Base-by-base conservation (phyloP, 2,888 invertebrate genomes). In the Synergus umbraculus region DNA sequence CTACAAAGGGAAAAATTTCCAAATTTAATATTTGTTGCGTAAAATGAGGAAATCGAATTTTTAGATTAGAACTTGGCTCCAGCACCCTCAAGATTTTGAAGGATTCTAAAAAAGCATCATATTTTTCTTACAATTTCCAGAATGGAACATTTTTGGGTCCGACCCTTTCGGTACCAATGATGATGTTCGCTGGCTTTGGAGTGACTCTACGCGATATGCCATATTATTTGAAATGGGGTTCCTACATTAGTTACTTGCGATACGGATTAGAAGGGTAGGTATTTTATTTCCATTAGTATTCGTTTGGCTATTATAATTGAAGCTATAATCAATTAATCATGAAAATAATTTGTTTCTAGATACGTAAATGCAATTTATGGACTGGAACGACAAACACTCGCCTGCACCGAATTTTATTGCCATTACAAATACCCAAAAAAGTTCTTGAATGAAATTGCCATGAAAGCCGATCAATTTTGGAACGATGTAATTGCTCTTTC, bases 171-270 rank as follows among this genome's bases (percentile, higher is more conserved):
- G 98, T 98, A 46, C 98, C 98, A 0, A 96, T 98, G 94, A 97
- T 99, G 96, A 97, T 98, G 96, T 98, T 98, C 91, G 97, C 98
- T 78, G 98, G 98, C 0, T 98, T 98, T 92, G 98, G 98, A 22
- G 98, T 98, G 9, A 96, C 97, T 1, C 93, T 98, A 49, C 94
- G 96, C 0, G 98, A 98, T 90, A 94, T 98, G 80, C 98, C 98
- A 0, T 88, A 91, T 0, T 98, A 98, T 91, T 93, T 99, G 5
- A 95, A 96, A 89, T 98, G 98, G 98, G 96, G 98, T 0, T 97
- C 97, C 60, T 97, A 98, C 91, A 93, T 98, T 82, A 98, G 98
- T 9, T 98, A 98, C 91, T 93, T 98, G 77, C 94, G 98, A 77
- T 99, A 98, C 90, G 97, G 97, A 0, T 94, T 98, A 76, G 98